Conservation (phyloP, 2,888 invertebrate species). For the Pardosa pseudoannulata region DNA sequence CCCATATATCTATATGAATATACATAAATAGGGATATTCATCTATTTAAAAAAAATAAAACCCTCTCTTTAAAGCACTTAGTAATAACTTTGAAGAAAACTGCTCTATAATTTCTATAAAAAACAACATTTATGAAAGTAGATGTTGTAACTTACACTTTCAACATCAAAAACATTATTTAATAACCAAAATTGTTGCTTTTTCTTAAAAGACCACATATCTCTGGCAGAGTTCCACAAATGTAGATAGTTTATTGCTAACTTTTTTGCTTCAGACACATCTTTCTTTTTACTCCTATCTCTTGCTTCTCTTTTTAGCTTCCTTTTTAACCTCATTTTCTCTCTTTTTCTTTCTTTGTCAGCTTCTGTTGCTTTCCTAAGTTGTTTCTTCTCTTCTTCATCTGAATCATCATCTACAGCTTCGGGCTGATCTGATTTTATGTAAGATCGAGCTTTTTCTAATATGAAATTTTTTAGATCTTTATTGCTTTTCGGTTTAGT, state of each 20-base stretch:
- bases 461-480: neutral
- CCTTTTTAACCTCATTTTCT: conserved; percentile 46
- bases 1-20: too few relatives aligned
- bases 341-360: conserved; percentile 58
- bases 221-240: conserved; percentile 28
- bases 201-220: conserved; percentile 53
- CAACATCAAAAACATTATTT: conserved; percentile 38
- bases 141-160: conserved; percentile 36
- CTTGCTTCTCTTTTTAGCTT: conserved; percentile 49
- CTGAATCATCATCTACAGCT: neutral
- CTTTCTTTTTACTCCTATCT: conserved; percentile 42
- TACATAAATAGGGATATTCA: too few relatives aligned
- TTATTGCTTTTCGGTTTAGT: too few relatives aligned
- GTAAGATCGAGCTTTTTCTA: neutral
- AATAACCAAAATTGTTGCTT: conserved; percentile 55
- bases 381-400: conserved; percentile 1
- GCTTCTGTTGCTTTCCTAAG: conserved; percentile 37
- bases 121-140: too few relatives aligned
- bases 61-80: too few relatives aligned
- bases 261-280: conserved; percentile 26
- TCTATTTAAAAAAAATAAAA: too few relatives aligned
- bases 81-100: too few relatives aligned
- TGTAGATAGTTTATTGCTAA: conserved; percentile 38
- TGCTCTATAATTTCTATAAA: too few relatives aligned
- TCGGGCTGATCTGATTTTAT: neutral